Conservation (phyloP, 2,797 vertebrate species). For the Tenualosa thibaudeaui region DNA sequence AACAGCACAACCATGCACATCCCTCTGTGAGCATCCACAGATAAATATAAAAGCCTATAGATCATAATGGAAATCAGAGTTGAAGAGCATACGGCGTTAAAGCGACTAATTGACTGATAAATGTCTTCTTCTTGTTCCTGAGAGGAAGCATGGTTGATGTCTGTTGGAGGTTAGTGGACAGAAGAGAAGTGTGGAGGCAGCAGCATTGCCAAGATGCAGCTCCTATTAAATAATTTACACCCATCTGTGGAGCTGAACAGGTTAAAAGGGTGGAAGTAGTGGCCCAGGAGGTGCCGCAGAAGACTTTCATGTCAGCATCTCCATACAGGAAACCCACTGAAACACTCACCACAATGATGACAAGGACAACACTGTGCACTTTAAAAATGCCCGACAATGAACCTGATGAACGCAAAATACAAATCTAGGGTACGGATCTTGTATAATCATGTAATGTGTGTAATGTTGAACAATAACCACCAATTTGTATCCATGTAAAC, state of each 20-base stretch:
- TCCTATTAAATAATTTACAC: conserved; percentile 39
- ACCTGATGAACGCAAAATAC: not conserved
- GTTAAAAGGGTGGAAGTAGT: conserved; percentile 34
- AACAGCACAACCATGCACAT: not conserved
- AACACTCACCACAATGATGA: not conserved
- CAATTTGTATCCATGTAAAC: not conserved
- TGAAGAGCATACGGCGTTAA: not conserved
- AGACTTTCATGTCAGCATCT: not conserved
- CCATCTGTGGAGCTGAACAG: conserved; percentile 22
- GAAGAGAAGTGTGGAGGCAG: not conserved
- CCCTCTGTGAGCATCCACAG: not conserved
- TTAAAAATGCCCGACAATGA: not conserved
- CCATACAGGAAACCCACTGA: not conserved
- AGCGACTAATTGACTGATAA: not conserved
- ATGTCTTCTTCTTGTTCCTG: not conserved
- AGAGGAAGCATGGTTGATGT: not conserved
- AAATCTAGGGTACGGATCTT: not conserved
- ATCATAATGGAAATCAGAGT: not conserved
- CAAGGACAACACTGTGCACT: not conserved
- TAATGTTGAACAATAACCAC: not conserved
- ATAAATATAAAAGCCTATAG: not conserved
- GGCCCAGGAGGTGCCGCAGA: not conserved
- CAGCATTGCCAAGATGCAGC: conserved; percentile 21
- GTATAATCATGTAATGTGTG: no score
- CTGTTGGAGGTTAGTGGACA: not conserved